A percentile compares a stretch with the other conserved stretches of the same genome.
Evolutionary conservation across 2,113 vertebrate genomes (phyloP).

Genomic region (Helogale parvula): DNA sequence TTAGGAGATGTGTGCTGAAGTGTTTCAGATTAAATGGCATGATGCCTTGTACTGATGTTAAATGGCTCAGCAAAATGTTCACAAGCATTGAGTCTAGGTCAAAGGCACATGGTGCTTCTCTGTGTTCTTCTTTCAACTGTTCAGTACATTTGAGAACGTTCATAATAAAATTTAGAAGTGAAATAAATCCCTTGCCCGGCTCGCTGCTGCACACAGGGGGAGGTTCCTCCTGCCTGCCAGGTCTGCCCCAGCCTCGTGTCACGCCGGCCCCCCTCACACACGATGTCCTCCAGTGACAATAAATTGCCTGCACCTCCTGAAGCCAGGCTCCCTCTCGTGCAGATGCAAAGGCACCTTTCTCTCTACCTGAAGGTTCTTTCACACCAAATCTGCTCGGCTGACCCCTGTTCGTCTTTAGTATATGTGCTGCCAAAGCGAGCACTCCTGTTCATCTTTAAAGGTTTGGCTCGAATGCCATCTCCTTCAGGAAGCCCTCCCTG

Average conservation of each 20-base stretch:
- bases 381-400: neutral
- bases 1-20: neutral
- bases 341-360: neutral
- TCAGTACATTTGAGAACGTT: neutral
- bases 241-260: neutral
- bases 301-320: fast-evolving
- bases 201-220: neutral
- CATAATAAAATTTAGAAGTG: neutral
- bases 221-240: neutral
- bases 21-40: neutral
- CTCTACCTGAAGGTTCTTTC: neutral
- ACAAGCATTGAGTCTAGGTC: neutral
- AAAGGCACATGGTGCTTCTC: neutral
- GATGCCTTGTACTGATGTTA: neutral
- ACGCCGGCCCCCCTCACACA: fast-evolving
- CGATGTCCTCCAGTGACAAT: fast-evolving
- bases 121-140: neutral
- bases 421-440: too few species aligned
- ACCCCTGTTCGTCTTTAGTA: neutral
- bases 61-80: neutral
- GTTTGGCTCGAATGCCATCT: neutral
- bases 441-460: neutral
- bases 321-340: neutral
- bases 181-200: neutral
- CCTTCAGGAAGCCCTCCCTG: neutral